phyloP scores from a whole-genome alignment of 30 jellyfish, hydroid and myxozoan genomes.

The Nemopilema nomurai region DNA sequence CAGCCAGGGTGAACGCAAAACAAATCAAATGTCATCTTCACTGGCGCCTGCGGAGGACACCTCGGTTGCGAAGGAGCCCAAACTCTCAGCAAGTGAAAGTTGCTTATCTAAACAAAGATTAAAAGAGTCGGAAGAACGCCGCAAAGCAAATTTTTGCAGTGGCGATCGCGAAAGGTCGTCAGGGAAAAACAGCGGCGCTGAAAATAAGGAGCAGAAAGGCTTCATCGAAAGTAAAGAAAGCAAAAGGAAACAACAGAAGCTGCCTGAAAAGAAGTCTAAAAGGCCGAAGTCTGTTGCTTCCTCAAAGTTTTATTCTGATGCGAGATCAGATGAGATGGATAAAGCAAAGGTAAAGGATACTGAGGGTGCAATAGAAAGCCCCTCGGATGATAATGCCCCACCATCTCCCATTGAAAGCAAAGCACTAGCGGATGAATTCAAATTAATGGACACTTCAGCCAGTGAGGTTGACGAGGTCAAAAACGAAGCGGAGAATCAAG shows the following conservation, averaged over 20 bases:
- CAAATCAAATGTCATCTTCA: no score
- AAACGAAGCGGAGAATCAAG: neutral
- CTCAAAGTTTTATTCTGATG: no score
- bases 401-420: neutral
- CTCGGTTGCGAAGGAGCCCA: neutral
- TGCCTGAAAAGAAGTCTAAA: neutral
- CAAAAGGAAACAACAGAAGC: neutral
- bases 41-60: neutral
- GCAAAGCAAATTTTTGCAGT: neutral
- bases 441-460: no score
- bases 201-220: neutral
- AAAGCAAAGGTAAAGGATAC: neutral
- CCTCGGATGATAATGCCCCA: neutral
- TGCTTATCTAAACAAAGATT: neutral
- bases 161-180: neutral
- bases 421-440: no score
- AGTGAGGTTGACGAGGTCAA: neutral
- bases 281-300: neutral
- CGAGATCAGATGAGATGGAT: neutral
- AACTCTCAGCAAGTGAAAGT: neutral
- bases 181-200: neutral
- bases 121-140: neutral
- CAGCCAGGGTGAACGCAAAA: no score
- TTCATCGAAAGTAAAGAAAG: neutral
- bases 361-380: neutral